phyloP scores from a whole-genome alignment of 2,888 invertebrate species.

The Cecidostiba fungosa region DNA sequence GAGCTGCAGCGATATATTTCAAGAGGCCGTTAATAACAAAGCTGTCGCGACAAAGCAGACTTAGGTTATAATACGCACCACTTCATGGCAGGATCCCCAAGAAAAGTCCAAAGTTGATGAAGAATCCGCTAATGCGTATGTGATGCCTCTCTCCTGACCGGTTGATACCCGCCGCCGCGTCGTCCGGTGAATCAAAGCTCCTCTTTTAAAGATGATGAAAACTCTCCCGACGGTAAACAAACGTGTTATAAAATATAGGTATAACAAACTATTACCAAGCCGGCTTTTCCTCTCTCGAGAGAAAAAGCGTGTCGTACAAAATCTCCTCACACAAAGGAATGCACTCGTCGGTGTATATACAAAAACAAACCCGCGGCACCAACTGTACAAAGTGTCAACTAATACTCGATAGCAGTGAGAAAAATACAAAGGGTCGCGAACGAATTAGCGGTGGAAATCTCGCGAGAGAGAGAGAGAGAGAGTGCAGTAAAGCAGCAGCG shows the following conservation, averaged over 20 bases:
- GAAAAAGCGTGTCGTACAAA: no score
- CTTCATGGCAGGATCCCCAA: constrained; percentile 38
- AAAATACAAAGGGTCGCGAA: background rate
- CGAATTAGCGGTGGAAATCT: background rate
- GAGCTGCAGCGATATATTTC: background rate
- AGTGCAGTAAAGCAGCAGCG: background rate
- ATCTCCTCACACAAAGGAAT: background rate
- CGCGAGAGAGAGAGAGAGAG: background rate
- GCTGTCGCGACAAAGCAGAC: background rate
- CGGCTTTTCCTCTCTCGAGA: background rate
- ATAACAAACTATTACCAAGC: background rate
- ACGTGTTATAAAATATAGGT: no score
- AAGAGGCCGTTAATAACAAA: background rate
- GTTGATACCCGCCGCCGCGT: background rate
- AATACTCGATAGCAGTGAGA: no score
- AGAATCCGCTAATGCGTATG: background rate
- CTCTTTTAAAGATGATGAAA: constrained; percentile 2
- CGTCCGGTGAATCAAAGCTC: background rate
- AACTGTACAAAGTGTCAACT: no score
- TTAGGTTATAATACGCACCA: constrained; percentile 27
- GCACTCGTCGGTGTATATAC: no score
- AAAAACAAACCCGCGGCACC: background rate
- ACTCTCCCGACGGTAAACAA: background rate
- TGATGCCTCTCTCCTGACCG: background rate
- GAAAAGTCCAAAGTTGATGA: background rate